Conservation (phyloP, 2,113 vertebrate genomes). For the Dipodomys spectabilis region DNA sequence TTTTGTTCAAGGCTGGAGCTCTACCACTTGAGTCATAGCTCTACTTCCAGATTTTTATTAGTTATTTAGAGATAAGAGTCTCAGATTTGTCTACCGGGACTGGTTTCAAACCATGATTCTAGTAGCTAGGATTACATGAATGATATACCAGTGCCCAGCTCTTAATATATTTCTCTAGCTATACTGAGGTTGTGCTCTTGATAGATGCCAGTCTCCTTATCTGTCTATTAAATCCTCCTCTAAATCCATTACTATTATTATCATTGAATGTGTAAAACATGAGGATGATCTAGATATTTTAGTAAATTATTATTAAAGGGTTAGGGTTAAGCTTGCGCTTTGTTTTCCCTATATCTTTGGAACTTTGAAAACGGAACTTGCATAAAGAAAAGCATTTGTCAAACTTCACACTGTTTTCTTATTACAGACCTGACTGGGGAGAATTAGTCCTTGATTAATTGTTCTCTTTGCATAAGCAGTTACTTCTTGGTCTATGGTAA, state of each 20-base stretch:
- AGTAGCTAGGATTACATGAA: too few relatives aligned
- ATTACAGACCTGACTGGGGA: not conserved
- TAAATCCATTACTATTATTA: not conserved
- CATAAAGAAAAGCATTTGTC: conserved; percentile 27
- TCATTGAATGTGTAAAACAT: not conserved
- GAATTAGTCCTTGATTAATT: not conserved
- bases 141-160: too few relatives aligned
- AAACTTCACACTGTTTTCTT: not conserved
- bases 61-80: too few relatives aligned
- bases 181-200: not conserved
- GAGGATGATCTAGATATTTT: not conserved
- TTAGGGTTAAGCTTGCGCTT: not conserved
- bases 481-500: conserved; percentile 4
- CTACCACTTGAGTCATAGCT: too few relatives aligned
- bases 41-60: too few relatives aligned
- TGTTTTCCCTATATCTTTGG: not conserved
- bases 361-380: conserved; percentile 43
- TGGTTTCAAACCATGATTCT: too few relatives aligned
- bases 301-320: conserved; percentile 4
- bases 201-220: not conserved
- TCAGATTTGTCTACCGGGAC: too few relatives aligned
- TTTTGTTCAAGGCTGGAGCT: too few relatives aligned
- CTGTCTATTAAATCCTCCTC: not conserved
- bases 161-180: not conserved
- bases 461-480: not conserved